Conservation (phyloP, 2,797 vertebrate species). For the Phrynocephalus guinanensis region DNA sequence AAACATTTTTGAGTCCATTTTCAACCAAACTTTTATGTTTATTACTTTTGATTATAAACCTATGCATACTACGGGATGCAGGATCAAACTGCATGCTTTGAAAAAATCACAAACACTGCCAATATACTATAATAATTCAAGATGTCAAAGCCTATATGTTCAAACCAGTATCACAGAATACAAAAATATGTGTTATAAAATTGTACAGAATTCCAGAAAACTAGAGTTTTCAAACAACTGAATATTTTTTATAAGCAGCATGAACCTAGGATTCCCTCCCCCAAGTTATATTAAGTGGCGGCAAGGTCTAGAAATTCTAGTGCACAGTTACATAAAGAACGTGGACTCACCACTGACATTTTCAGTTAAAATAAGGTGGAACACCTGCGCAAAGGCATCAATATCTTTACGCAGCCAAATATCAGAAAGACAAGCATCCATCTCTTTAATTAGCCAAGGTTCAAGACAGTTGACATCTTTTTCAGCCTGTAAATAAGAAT, state of each 20-base stretch:
- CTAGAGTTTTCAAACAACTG: neutral
- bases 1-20: neutral
- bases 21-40: neutral
- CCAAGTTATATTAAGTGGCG: neutral
- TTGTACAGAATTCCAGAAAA: neutral
- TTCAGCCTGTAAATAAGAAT: slow-evolving; percentile 78
- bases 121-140: neutral
- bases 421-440: slow-evolving; percentile 91
- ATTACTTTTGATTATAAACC: slow-evolving; percentile 22
- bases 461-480: slow-evolving; percentile 84
- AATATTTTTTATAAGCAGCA: neutral
- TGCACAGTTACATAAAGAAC: neutral
- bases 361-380: slow-evolving; percentile 92
- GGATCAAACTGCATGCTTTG: neutral
- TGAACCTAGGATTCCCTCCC: neutral
- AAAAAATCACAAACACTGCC: neutral
- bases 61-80: neutral
- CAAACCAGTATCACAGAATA: neutral
- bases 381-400: slow-evolving; percentile 90
- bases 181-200: neutral
- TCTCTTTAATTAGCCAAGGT: slow-evolving; percentile 89
- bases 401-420: slow-evolving; percentile 89
- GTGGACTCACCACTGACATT: slow-evolving; percentile 86
- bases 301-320: neutral
- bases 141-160: neutral